Evolutionary conservation across 1,140 invertebrate genomes (phyloP), one percentile per base, ranked within the genome.

Genomic region (Zaprionus inermis): DNA sequence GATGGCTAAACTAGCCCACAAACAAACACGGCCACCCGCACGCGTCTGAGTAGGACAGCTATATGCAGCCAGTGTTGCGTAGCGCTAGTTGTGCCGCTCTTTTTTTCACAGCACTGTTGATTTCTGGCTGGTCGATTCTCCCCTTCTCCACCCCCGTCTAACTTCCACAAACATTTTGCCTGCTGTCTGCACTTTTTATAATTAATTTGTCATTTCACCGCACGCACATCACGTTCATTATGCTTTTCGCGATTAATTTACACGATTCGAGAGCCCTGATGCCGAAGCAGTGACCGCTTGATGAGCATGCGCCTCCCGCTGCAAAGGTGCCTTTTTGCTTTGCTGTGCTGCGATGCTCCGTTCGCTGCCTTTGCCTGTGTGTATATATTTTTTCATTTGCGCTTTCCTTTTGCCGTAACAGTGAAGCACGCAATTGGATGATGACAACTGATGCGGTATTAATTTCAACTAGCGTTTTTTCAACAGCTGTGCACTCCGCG

Each of bases 1-100:
- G 83, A 88, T 86, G 72, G 51, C 77, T 70, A 72, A 76, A 72
- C 61, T 70, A 70, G 59, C 61, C 69, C 69, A 76, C 69, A 76
- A 71, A 65, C 55, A 71, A 71, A 69, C 54, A 65, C 64, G 60
- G 57, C 54, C 38, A 12, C 44, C 49, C 60, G 73, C 66, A 57
- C 76, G 72, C 51, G 72, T 14, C 5, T 60, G 63, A 86, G 73
- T 41, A 41, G 64, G 79, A 83, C 10, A 55, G 54, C 66, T 41
- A 63, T 70, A 63, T 24, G 41, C 20, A n/a, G 41, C 58, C 72
- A 74, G 66, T 74, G 72, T 70, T 74, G 72, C 34, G 59, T 34
- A 74, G 66, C 52, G 71, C 38, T 73, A 73, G 71, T 69, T 61
- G 71, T 69, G 57, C 71, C 51, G 65, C 58, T 73, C 71, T 63